Conservation (phyloP, 2,797 vertebrate species). For the Ctenosaura bakeri region DNA sequence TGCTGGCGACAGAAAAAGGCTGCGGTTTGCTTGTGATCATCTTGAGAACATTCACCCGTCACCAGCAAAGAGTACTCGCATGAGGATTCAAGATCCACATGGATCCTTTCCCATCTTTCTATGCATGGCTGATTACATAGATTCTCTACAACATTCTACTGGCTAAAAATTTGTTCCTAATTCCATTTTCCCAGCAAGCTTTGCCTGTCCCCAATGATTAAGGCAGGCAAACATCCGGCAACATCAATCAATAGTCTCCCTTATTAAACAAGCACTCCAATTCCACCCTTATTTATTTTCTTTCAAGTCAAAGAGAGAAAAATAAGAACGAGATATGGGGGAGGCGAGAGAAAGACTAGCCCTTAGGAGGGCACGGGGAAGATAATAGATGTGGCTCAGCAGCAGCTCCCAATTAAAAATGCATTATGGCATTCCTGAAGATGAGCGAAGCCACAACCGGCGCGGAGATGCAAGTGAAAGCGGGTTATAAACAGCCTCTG, state of each 20-base stretch:
- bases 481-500: constrained; percentile 78
- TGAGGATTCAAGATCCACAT: not conserved
- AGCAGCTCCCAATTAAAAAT: constrained; percentile 79
- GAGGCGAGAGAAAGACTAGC: constrained; percentile 59
- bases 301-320: constrained; percentile 32
- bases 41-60: not conserved
- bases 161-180: constrained; percentile 57
- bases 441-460: constrained; percentile 64
- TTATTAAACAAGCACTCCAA: constrained; percentile 57
- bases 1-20: not conserved
- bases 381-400: constrained; percentile 73
- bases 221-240: constrained; percentile 53
- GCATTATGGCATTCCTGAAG: constrained; percentile 70
- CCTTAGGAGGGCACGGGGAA: constrained; percentile 46
- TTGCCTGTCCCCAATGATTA: constrained; percentile 68
- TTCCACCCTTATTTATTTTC: constrained; percentile 29
- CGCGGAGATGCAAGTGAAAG: constrained; percentile 61
- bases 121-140: not conserved
- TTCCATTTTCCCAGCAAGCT: constrained; percentile 54
- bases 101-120: not conserved
- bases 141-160: not conserved
- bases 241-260: constrained; percentile 62
- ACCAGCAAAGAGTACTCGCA: not conserved
- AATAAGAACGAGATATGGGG: not conserved
- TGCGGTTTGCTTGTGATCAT: not conserved